Evolutionary conservation across 2,113 vertebrate species (phyloP).

Genomic region (Sturnus vulgaris): DNA sequence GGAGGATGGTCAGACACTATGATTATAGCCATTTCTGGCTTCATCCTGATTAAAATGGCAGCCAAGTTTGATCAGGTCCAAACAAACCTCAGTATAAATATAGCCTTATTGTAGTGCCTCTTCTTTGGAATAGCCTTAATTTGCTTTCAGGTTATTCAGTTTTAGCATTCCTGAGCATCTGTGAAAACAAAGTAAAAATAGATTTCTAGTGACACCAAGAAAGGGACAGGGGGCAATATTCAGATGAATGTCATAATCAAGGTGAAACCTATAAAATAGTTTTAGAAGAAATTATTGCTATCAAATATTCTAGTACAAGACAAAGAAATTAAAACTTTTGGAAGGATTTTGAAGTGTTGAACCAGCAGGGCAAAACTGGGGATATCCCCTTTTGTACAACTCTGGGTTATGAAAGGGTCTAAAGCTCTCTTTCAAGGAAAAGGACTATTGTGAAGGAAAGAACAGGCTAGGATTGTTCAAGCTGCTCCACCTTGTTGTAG

Average conservation of each 20-base stretch:
- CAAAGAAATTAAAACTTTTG: not conserved
- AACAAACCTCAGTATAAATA: not conserved
- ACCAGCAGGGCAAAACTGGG: not conserved
- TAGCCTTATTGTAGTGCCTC: not conserved
- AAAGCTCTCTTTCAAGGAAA: not conserved
- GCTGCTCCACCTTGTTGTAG: not conserved
- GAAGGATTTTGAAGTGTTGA: not conserved
- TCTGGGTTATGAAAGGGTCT: not conserved
- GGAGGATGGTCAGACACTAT: not conserved
- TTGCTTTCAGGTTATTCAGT: not conserved
- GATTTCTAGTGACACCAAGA: not conserved
- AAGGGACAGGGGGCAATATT: not conserved
- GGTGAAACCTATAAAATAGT: not conserved
- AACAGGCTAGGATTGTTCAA: not conserved
- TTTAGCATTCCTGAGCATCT: not conserved
- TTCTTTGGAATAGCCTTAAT: not conserved
- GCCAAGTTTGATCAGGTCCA: not conserved
- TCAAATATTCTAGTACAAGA: not conserved
- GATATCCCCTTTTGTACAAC: not conserved
- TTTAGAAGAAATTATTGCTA: not conserved
- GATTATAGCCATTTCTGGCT: not conserved
- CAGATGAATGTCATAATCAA: not conserved
- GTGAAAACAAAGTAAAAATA: not conserved
- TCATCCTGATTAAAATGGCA: not conserved
- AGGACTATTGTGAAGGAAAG: not conserved